Evolutionary conservation across 2,113 vertebrate species (phyloP), one percentile per base, ranked within the genome.

Genomic region (Trichechus manatus): DNA sequence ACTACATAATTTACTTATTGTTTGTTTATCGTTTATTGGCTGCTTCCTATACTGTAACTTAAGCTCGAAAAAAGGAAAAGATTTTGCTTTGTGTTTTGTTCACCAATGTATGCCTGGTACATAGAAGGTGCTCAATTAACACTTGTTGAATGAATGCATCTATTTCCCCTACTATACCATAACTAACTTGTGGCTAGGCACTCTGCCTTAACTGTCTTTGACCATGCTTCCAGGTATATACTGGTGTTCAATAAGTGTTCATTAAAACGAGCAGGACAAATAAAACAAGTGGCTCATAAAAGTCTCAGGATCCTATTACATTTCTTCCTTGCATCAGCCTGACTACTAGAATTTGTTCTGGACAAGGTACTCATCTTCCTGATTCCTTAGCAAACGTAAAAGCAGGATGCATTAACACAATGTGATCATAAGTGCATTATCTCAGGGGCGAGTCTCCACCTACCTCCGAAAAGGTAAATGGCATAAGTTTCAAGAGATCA

Each of bases 341-440:
- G 33, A 78, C 68, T 95, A 80, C 59, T 6, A 84, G 63, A 91
- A 88, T n/a, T 83, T 95, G 33, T 83, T 91, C 75, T 66, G 6
- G 44, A 94, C 59, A 56, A 78, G 3, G 23, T 61, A 27, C 14
- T 59, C 79, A 56, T 64, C 81, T 85, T 85, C 74, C 74, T 86
- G 85, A 59, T 14, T 80, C 47, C 78, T 53, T 86, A 86, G 47
- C 64, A 87, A 79, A 19, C 6, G 50, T n/a, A 31, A n/a, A 25
- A 94, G 39, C 56, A 89, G 15, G 22, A 68, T 42, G 42, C 13
- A 68, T n/a, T 90, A 88, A 29, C 22, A 50, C 0, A 11, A 79
- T 6, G 0, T 85, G 6, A 83, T 36, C 27, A 77, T 17, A 44
- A 9, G 22, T 64, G 39, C 19, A 33, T 78, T 89, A 80, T 91